These are phyloP conservation scores for Buphagus erythrorhynchus DNA, from an alignment of 2,797 vertebrate species.

Conservation along the genomic window DNA sequence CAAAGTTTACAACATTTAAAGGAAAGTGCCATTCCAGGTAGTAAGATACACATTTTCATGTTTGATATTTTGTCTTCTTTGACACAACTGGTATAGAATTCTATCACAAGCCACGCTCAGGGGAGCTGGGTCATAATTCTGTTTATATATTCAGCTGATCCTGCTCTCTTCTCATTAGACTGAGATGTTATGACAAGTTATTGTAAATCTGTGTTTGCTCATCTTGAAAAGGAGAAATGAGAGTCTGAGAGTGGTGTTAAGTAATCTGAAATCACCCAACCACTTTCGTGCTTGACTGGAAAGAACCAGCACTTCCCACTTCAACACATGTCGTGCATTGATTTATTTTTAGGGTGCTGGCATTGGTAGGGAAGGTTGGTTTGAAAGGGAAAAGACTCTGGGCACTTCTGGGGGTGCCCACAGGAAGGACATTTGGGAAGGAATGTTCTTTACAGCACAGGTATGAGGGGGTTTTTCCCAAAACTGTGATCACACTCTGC, in stretches of 20 bases:
- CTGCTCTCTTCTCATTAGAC: not conserved
- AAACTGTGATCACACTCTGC: accelerated
- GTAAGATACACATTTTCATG: not conserved
- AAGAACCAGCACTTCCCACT: not conserved
- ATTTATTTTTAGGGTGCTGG: not conserved
- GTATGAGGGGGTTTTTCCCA: not conserved
- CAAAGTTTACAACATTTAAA: not conserved
- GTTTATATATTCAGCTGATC: not conserved
- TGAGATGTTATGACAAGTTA: constrained; percentile 6
- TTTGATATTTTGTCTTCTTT: not conserved
- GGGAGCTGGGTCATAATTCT: not conserved
- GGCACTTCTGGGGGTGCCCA: not conserved
- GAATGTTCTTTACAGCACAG: not conserved
- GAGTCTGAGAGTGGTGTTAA: not conserved
- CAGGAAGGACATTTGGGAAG: not conserved
- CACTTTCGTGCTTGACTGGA: not conserved
- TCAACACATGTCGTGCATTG: not conserved
- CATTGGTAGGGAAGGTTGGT: not conserved
- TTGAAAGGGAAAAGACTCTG: not conserved
- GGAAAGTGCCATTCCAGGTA: not conserved
- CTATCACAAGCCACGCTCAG: not conserved
- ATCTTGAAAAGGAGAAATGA: constrained; percentile 11
- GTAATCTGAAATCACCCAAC: not conserved
- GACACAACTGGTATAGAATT: not conserved
- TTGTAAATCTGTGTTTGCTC: constrained; percentile 1